phyloP scores from a whole-genome alignment of 2,113 vertebrate species.

The Lepidothrix coronata region DNA sequence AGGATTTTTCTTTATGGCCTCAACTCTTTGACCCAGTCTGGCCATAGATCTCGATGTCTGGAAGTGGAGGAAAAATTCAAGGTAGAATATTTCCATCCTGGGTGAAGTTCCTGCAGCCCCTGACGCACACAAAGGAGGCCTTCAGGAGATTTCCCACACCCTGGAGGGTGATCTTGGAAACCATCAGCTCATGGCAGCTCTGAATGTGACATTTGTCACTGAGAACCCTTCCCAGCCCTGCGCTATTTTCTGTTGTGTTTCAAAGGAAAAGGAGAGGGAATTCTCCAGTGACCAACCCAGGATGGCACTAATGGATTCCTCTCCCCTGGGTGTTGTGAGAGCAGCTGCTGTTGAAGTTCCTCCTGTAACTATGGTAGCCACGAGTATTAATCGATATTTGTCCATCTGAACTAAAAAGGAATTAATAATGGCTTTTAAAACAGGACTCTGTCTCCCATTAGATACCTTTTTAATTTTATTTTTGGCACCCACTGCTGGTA shows the following conservation, averaged over 20 bases:
- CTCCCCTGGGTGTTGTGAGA: background rate
- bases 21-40: background rate
- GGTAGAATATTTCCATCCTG: background rate
- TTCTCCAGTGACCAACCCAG: background rate
- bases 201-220: background rate
- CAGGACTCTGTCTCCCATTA: background rate
- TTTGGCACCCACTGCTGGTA: background rate
- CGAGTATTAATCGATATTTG: background rate
- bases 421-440: background rate
- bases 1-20: background rate
- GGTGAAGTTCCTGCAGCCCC: background rate
- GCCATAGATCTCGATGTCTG: background rate
- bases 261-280: background rate
- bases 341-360: background rate
- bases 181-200: background rate
- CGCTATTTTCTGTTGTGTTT: background rate
- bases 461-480: background rate
- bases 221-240: background rate
- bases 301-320: background rate
- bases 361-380: background rate
- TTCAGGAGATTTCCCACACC: background rate
- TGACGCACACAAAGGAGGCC: background rate
- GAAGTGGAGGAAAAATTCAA: background rate
- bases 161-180: background rate
- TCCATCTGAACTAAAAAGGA: background rate